Base-by-base conservation (phyloP, 2,113 vertebrate genomes). In the Abramis brama region DNA sequence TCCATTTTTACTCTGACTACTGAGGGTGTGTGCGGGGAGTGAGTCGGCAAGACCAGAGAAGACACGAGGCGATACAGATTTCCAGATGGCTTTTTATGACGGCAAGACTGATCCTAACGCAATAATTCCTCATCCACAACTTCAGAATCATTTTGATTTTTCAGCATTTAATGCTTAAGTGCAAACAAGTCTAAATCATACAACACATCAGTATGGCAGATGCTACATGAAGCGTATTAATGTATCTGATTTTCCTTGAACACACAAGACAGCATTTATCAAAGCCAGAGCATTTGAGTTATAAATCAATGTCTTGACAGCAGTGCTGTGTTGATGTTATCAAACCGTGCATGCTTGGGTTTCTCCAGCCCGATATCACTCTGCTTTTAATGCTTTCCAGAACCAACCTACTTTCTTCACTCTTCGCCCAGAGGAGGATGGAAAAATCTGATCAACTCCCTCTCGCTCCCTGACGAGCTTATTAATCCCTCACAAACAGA, bases 401-500 rank as follows among this genome's bases (percentile, higher is more conserved):
- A 59, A 74, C 25, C 27, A 70, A 66, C 70, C 70, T 88, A 60
- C 59, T 78, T 74, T 81, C 86, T 87, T 33, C 87, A 64, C 7
- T 57, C 55, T 90, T 83, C 87, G 78, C 88, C 82, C 88, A 86
- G 89, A 91, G 91, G 91, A 91, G 86, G 83, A 88, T 92, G 89
- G 89, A 91, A 91, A 92, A 93, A 94, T 92, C 90, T 90, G 90
- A 93, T 93, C 89, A 92, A 93, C 89, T 87, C 91, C 91, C 88
- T 30, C 47, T 19, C 25, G 85, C 87, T 91, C 93, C 91, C 92
- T 86, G 78, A 89, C 88, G 91, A 92, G 82, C 90, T 92, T 91
- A 89, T 92, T 93, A 94, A 89, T 87, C 89, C 85, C 89, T 73
- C 91, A 91, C 25, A 75, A 45, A 27, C 85, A 33, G 76, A 91